Evolutionary conservation across 2,797 vertebrate species (phyloP).

Genomic region (Vultur gryphus): DNA sequence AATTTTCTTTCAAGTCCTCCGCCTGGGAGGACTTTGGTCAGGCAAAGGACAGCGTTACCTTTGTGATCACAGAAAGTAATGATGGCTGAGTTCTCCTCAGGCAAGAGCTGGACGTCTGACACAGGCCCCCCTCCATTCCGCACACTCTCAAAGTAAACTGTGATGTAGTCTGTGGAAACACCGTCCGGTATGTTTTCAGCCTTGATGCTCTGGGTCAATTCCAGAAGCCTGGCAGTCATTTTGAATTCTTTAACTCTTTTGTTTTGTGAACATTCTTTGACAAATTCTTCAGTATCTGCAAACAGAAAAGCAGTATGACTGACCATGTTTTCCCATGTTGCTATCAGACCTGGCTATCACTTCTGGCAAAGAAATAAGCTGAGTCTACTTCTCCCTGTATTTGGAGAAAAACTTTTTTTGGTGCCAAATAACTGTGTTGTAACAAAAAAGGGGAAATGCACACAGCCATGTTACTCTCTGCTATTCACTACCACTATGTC

Average conservation of each 20-base stretch:
- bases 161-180: constrained; percentile 58
- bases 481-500: background rate
- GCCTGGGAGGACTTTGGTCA: background rate
- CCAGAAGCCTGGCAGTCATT: constrained; percentile 69
- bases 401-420: background rate
- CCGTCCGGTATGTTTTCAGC: constrained; percentile 75
- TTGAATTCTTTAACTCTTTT: constrained; percentile 45
- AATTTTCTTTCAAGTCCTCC: background rate
- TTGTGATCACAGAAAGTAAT: constrained; percentile 74
- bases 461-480: background rate
- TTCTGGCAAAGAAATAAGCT: background rate
- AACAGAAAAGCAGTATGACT: background rate
- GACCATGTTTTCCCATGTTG: background rate
- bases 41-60: constrained; percentile 68
- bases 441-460: background rate
- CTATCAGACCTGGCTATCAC: background rate
- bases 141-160: constrained; percentile 79
- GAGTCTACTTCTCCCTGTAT: background rate
- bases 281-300: constrained; percentile 72
- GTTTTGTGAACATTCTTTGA: constrained; percentile 49
- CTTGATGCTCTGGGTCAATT: constrained; percentile 69
- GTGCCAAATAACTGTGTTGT: background rate
- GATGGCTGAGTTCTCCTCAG: constrained; percentile 76
- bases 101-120: constrained; percentile 52
- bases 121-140: constrained; percentile 57